phyloP scores from a whole-genome alignment of 2,888 invertebrate genomes.

The Tribolium freemani region DNA sequence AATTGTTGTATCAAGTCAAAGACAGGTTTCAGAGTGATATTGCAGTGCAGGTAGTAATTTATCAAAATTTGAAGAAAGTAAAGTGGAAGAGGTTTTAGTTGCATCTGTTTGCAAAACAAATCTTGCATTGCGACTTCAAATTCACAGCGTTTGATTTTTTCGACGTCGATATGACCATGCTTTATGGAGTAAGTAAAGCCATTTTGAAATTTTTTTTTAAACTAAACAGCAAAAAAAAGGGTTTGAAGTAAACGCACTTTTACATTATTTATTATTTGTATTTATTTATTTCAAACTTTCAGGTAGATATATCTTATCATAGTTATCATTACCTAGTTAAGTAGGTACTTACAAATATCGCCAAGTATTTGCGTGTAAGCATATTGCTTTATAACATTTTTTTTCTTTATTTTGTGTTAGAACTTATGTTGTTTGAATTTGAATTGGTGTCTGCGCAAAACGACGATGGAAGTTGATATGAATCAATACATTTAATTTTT shows the following conservation, averaged over 20 bases:
- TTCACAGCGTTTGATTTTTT: constrained; percentile 21
- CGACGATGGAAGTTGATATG: not conserved
- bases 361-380: too few relatives aligned
- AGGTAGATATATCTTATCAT: too few relatives aligned
- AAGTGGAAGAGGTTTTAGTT: not conserved
- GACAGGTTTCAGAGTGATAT: not conserved
- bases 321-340: too few relatives aligned
- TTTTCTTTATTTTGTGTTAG: too few relatives aligned
- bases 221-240: too few relatives aligned
- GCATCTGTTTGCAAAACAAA: constrained; percentile 14
- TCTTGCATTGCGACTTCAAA: constrained; percentile 20
- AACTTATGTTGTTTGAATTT: too few relatives aligned
- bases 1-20: constrained; percentile 8
- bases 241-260: too few relatives aligned
- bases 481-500: not conserved
- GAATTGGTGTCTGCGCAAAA: too few relatives aligned
- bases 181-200: constrained; percentile 18
- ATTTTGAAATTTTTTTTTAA: not conserved
- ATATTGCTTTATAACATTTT: too few relatives aligned
- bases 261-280: too few relatives aligned
- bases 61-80: not conserved
- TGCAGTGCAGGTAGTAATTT: constrained; percentile 7
- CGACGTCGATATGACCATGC: constrained; percentile 16
- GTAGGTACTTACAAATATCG: too few relatives aligned
- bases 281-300: too few relatives aligned